Evolutionary conservation across 2,113 vertebrate genomes (phyloP), one percentile per base, ranked within the genome.

Genomic region (Zootoca vivipara): DNA sequence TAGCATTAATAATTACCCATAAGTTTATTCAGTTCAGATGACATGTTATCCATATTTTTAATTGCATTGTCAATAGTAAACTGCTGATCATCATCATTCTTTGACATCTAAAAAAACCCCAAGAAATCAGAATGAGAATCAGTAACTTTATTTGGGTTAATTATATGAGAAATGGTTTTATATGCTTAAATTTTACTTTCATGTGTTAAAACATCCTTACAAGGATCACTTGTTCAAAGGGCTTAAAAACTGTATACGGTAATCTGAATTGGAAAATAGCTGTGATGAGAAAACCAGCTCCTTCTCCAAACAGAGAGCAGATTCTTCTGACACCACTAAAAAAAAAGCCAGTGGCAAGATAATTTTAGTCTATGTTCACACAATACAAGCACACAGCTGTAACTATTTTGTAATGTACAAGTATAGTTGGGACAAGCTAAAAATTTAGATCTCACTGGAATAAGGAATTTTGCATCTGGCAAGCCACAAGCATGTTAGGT

Each of bases 11-110:
- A 88, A 85, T 94, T 96, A 97, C 97, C 97, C 33, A 93, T 94
- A 42, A 97, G 92, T 90, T 95, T 97, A 93, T 96, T 97, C 89
- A 97, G 46, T 56, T 97, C 96, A 30, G 8, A 86, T 84, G 89
- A 95, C 91, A 97, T 96, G 52, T 52, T 85, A 0, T 94, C 90
- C 42, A 96, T 75, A 3, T 92, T 96, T 94, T 93, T 96, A 93
- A 96, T 96, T 0, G 89, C 90, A 87, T 86, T 84, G 77, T 95
- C 95, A 85, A 97, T 89, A 78, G 93, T 95, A 81, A 95, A 93
- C 26, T 91, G 92, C 28, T 22, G 79, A 77, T 92, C 89, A 4
- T 80, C 82, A 91, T 89, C 26, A 40, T 40, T 94, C 86, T 90
- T 90, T 42, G 87, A 78, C 35, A 74, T 90, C 96, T 97, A 82